phyloP scores from a whole-genome alignment of 2,113 vertebrate genomes.

The Percopsis transmontana region DNA sequence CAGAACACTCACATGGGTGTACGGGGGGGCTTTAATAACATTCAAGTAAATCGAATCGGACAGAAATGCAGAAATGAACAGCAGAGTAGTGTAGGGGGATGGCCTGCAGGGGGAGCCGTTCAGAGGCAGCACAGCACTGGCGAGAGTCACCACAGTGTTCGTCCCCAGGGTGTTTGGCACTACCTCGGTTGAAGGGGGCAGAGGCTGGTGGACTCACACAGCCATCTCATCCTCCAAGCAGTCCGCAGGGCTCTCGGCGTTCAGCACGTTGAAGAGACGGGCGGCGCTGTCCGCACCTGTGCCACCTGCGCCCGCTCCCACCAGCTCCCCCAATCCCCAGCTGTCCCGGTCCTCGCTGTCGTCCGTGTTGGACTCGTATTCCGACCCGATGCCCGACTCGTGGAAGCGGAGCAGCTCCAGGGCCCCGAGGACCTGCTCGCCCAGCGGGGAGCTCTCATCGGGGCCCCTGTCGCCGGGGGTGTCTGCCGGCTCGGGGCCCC shows the following conservation, averaged over 20 bases:
- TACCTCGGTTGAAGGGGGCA: constrained; percentile 5
- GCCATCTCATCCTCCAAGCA: constrained; percentile 89
- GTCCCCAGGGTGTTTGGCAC: background rate
- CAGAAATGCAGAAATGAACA: background rate
- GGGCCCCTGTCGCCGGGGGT: constrained; percentile 57
- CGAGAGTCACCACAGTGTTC: constrained; percentile 28
- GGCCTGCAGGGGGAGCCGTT: background rate
- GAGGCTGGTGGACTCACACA: constrained; percentile 71
- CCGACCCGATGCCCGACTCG: constrained; percentile 92
- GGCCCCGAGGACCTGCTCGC: constrained; percentile 82
- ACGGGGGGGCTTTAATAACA: background rate
- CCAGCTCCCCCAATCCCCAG: constrained; percentile 85
- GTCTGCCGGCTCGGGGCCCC: constrained; percentile 58
- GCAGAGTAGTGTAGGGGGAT: background rate
- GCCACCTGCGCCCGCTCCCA: constrained; percentile 2
- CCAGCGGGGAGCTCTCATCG: constrained; percentile 55
- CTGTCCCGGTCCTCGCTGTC: constrained; percentile 93
- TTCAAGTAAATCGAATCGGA: background rate
- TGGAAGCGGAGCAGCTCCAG: constrained; percentile 92
- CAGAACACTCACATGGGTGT: background rate
- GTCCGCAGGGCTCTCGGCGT: constrained; percentile 83
- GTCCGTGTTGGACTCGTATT: constrained; percentile 93
- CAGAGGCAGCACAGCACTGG: constrained; percentile 4
- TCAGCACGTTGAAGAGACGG: constrained; percentile 83
- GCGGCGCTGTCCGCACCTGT: constrained; percentile 23